Evolutionary conservation across 2,113 vertebrate genomes (phyloP).

Genomic region (Callaeas wilsoni): DNA sequence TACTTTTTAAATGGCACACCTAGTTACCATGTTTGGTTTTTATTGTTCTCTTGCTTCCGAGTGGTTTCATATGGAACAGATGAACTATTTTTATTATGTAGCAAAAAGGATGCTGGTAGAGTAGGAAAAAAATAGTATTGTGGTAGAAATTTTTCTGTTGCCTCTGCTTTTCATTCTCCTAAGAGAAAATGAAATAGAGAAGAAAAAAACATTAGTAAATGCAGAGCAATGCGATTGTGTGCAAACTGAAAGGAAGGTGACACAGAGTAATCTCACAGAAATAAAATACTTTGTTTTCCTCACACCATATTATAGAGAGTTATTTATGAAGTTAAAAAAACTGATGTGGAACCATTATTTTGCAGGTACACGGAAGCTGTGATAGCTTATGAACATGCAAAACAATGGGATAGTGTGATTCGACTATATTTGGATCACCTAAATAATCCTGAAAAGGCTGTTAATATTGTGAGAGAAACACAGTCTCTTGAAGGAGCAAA

Average conservation of each 20-base stretch:
- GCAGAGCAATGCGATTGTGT: neutral
- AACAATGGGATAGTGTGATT: constrained; percentile 91
- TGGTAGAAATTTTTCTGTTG: neutral
- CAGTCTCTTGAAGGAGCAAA: constrained; percentile 96
- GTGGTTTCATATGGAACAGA: neutral
- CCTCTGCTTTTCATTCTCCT: neutral
- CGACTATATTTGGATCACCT: constrained; percentile 92
- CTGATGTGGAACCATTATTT: neutral
- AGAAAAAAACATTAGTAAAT: neutral
- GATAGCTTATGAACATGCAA: constrained; percentile 88
- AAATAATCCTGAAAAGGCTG: constrained; percentile 91
- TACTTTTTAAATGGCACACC: neutral
- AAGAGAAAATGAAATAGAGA: neutral
- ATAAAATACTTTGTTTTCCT: neutral
- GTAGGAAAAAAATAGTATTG: neutral
- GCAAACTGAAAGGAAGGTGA: neutral
- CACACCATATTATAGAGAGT: neutral
- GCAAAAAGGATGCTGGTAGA: neutral
- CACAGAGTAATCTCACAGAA: neutral
- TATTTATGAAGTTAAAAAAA: neutral
- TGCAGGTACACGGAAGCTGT: constrained; percentile 88
- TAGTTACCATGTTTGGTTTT: neutral
- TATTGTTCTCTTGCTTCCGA: neutral
- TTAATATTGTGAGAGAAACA: constrained; percentile 87
- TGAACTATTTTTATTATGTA: neutral